Conservation (phyloP, 2,888 invertebrate genomes). For the Coelopa pilipes region DNA sequence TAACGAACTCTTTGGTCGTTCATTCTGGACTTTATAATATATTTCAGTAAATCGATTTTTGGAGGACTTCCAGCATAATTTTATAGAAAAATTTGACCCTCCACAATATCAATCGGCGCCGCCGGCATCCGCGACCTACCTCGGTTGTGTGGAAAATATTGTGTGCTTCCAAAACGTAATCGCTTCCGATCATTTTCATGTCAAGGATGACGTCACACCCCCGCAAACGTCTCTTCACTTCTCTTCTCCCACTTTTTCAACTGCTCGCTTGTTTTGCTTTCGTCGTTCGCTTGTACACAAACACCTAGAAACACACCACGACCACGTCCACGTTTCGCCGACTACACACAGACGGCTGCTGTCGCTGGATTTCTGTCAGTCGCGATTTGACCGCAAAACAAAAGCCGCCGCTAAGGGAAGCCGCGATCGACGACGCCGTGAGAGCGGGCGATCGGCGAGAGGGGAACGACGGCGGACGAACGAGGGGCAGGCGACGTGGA, state of each 20-base stretch:
- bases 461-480: background rate
- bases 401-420: background rate
- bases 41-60: too few species aligned
- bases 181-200: constrained; percentile 79
- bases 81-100: too few species aligned
- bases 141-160: constrained; percentile 91
- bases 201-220: constrained; percentile 40
- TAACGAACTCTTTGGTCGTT: background rate
- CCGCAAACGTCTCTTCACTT: constrained; percentile 6
- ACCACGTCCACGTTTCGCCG: background rate
- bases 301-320: background rate
- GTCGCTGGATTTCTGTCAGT: constrained; percentile 13
- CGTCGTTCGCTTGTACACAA: background rate
- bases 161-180: constrained; percentile 86
- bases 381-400: background rate
- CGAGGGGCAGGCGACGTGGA: background rate
- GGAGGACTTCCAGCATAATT: too few species aligned
- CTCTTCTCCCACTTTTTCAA: constrained; percentile 37
- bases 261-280: constrained; percentile 47
- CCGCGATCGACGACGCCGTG: background rate
- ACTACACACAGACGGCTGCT: constrained; percentile 33
- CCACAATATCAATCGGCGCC: too few species aligned
- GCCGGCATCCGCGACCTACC: constrained; percentile 67
- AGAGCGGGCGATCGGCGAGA: background rate
- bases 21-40: too few species aligned